Percentiles rank a stretch among this genome's conserved stretches.
Evolutionary conservation across 1,140 invertebrate genomes (phyloP).

Genomic region (Pachypeltis micranthus): DNA sequence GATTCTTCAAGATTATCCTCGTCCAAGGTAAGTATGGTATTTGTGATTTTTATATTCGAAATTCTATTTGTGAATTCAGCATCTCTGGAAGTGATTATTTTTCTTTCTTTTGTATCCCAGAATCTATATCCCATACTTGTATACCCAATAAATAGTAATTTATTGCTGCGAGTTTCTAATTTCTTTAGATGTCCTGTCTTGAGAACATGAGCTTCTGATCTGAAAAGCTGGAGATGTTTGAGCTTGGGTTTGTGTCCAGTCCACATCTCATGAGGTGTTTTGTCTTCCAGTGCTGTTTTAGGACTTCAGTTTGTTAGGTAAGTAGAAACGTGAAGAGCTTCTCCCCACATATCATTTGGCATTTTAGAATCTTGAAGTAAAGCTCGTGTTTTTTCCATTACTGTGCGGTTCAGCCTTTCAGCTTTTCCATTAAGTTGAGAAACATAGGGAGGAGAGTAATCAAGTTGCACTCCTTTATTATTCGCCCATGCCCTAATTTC

Average conservation of each 20-base stretch:
- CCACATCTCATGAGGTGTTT: too few relatives aligned
- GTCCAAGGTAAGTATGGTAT: too few relatives aligned
- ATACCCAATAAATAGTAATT: slow-evolving; percentile 1
- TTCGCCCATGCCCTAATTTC: too few relatives aligned
- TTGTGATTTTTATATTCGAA: neutral
- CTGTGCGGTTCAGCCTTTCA: neutral
- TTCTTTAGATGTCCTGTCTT: neutral
- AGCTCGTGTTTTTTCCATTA: slow-evolving; percentile 5
- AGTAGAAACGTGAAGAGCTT: neutral
- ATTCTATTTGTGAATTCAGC: neutral
- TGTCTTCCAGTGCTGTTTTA: neutral
- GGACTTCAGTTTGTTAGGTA: neutral
- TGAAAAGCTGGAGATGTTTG: too few relatives aligned
- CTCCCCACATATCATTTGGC: slow-evolving; percentile 10
- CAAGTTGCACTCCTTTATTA: too few relatives aligned
- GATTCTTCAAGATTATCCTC: too few relatives aligned
- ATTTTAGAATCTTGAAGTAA: neutral
- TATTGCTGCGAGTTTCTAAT: neutral
- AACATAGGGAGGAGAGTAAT: neutral
- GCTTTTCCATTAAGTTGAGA: neutral
- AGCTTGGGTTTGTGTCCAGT: neutral
- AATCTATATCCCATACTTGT: neutral
- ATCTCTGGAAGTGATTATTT: neutral
- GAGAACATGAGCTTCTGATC: neutral
- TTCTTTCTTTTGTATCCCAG: neutral